phyloP scores from a whole-genome alignment of 1,140 invertebrate species.

The Rhyacophila brunnea region DNA sequence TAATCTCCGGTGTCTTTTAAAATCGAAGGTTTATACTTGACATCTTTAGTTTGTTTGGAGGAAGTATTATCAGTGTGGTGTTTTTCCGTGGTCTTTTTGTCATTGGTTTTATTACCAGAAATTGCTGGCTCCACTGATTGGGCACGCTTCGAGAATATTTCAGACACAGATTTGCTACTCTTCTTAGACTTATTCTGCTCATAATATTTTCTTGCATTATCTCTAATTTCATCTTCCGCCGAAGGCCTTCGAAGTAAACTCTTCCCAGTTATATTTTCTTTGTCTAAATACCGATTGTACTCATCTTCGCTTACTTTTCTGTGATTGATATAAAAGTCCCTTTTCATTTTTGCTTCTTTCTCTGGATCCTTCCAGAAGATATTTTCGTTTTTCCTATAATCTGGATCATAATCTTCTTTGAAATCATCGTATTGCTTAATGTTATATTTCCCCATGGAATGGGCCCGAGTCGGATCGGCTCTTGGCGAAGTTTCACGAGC shows the following conservation, averaged over 20 bases:
- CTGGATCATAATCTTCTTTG: conserved; percentile 23
- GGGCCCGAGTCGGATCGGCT: neutral
- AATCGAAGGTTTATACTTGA: conserved; percentile 1
- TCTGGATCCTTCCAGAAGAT: conserved; percentile 47
- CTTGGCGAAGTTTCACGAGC: neutral
- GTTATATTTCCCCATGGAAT: neutral
- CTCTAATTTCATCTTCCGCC: conserved; percentile 39
- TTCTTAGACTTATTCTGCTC: conserved; percentile 46
- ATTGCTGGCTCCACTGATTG: neutral
- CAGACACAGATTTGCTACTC: conserved; percentile 41
- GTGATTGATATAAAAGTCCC: conserved; percentile 49
- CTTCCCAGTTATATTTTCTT: conserved; percentile 38
- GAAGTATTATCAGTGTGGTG: neutral
- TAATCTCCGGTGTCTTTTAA: conserved; percentile 6
- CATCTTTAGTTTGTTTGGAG: neutral
- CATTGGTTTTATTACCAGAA: neutral
- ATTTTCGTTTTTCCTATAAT: conserved; percentile 12
- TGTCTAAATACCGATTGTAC: conserved; percentile 42
- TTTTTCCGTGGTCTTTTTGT: neutral
- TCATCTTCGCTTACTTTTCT: conserved; percentile 47
- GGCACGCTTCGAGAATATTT: conserved; percentile 44
- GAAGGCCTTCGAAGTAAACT: conserved; percentile 38
- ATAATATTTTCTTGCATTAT: conserved; percentile 38
- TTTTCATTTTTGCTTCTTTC: conserved; percentile 46
- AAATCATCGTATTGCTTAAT: conserved; percentile 11